A percentile compares a stretch with the other conserved stretches of the same genome.
Evolutionary conservation across 1,140 invertebrate genomes (phyloP).

Genomic region (Pogonognathellus flavescens): DNA sequence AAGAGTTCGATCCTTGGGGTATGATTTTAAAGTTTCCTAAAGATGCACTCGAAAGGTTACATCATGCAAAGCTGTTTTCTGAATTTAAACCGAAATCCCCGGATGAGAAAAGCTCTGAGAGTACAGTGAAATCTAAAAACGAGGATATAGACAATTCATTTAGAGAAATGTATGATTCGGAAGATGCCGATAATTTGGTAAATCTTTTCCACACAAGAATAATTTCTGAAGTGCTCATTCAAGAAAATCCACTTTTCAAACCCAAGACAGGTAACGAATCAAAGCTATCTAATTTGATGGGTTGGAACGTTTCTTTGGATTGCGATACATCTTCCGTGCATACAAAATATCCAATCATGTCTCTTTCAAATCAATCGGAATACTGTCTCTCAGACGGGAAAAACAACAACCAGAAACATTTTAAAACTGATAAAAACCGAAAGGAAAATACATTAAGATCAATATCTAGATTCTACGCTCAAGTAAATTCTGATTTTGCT

Average conservation of each 20-base stretch:
- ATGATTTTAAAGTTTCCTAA: slow-evolving; percentile 5
- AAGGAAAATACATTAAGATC: background rate
- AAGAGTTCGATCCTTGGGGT: slow-evolving; percentile 32
- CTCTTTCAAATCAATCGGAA: background rate
- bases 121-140: background rate
- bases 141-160: background rate
- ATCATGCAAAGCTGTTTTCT: no score
- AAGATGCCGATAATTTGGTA: background rate
- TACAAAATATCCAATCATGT: background rate
- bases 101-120: background rate
- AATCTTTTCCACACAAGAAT: slow-evolving; percentile 8
- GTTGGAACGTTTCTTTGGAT: background rate
- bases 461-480: background rate
- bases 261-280: background rate
- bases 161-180: background rate
- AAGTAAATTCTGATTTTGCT: background rate
- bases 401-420: background rate
- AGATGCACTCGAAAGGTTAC: background rate
- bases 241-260: background rate
- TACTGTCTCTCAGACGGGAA: background rate
- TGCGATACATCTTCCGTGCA: background rate
- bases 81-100: no score
- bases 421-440: background rate
- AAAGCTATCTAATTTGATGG: slow-evolving; percentile 10
- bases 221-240: background rate